Evolutionary conservation across 2,113 vertebrate genomes (phyloP), one percentile per base, ranked within the genome.

Genomic region (Halichoeres trimaculatus): DNA sequence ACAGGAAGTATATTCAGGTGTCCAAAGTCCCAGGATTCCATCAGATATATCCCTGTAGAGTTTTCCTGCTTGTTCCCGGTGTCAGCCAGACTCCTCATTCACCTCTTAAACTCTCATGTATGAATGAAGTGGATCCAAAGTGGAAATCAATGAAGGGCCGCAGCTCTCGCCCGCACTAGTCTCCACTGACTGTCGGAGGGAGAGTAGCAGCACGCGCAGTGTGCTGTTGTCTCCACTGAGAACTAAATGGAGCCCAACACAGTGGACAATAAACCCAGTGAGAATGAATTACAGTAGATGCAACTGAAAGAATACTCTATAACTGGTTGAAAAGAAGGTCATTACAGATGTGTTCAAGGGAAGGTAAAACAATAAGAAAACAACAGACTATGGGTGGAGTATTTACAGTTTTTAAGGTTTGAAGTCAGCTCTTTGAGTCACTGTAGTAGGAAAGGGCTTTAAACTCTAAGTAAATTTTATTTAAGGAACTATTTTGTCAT

Each of bases 101-200:
- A n/a, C n/a, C 54, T 61, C 34, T 34, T 81, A 68, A 78, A 2
- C 43, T 74, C 53, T 67, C 63, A 61, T 50, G 64, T 26, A 68
- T 50, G 52, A 67, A 63, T 80, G 59, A 80, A 88, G 81, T 70
- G 56, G 63, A 72, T 76, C 40, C 30, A 47, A 65, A 80, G 71
- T 71, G 53, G 60, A 87, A 85, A 87, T 87, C 86, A 64, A 80
- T 85, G 50, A 43, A n/a, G 20, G 63, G 16, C 19, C 40, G 45
- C 54, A 23, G 50, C 63, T 67, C 62, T 74, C 54, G 41, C 17
- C 34, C 53, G 35, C 59, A 57, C 56, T 69, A 58, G 22, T 26
- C 62, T 69, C 66, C 58, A 16, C 51, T 30, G 60, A 34, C 71
- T 65, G 53, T 74, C 55, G 19, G 11, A 38, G 35, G 20, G 1